phyloP scores from a whole-genome alignment of 1,140 invertebrate species.

The Tachypleus tridentatus region DNA sequence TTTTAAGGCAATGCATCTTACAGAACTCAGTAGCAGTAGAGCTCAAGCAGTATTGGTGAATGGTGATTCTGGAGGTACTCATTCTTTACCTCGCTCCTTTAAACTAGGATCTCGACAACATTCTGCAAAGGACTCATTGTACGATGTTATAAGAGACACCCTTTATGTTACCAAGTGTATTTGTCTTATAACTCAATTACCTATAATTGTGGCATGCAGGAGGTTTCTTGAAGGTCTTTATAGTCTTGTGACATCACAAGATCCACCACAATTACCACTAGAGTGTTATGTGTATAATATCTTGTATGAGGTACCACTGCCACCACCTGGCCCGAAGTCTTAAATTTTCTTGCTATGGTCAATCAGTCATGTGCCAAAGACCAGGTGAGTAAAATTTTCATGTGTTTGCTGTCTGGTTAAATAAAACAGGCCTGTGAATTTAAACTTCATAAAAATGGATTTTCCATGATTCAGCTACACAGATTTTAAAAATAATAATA shows the following conservation, averaged over 20 bases:
- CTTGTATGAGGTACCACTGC: constrained; percentile 84
- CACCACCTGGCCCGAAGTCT: constrained; percentile 69
- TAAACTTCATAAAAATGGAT: too few relatives aligned
- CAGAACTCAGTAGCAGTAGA: constrained; percentile 49
- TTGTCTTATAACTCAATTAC: constrained; percentile 74
- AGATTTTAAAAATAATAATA: too few relatives aligned
- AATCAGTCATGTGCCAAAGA: constrained; percentile 36
- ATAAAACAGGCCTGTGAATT: too few relatives aligned
- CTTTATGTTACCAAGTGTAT: constrained; percentile 92
- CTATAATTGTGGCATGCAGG: constrained; percentile 67
- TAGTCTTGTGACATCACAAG: constrained; percentile 44
- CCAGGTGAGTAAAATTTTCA: constrained; percentile 25
- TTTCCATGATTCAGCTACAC: too few relatives aligned
- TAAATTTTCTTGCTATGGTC: constrained; percentile 49
- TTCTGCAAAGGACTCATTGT: constrained; percentile 42
- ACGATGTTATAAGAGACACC: constrained; percentile 84
- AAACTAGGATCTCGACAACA: constrained; percentile 61
- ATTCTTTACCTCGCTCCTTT: constrained; percentile 74
- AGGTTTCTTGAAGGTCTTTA: constrained; percentile 77
- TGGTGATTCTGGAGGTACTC: constrained; percentile 43
- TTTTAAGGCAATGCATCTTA: constrained; percentile 73
- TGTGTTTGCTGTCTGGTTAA: too few relatives aligned
- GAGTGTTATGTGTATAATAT: constrained; percentile 93
- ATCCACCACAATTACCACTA: constrained; percentile 41
- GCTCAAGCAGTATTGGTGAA: constrained; percentile 13